Evolutionary conservation across 2,113 vertebrate genomes (phyloP).

Genomic region (Corythornis cristatus): DNA sequence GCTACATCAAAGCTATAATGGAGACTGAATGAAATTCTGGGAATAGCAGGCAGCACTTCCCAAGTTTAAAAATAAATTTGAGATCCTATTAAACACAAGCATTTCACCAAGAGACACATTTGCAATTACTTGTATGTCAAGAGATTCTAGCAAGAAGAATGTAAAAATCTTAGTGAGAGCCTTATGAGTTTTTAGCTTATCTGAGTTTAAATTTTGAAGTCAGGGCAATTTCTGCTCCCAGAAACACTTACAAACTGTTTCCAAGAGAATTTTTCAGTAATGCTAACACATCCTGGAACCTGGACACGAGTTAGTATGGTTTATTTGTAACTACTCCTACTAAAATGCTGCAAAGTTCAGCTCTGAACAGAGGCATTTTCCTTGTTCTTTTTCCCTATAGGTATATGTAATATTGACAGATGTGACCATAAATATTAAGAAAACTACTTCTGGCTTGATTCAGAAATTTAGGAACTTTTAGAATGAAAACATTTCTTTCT

Average conservation of each 20-base stretch:
- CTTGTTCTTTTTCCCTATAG: background rate
- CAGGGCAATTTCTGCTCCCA: background rate
- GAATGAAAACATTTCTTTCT: background rate
- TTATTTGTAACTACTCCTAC: background rate
- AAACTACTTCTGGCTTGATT: background rate
- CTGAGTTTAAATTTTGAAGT: background rate
- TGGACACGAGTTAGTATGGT: background rate
- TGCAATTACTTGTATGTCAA: background rate
- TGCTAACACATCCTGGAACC: background rate
- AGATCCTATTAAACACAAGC: background rate
- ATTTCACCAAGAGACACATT: background rate
- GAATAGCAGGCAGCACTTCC: constrained; percentile 37
- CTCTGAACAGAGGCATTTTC: background rate
- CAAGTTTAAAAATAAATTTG: constrained; percentile 54
- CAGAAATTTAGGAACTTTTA: background rate
- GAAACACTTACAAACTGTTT: background rate
- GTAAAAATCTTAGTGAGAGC: background rate
- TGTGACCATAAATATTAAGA: background rate
- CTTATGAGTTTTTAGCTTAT: background rate
- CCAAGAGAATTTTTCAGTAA: background rate
- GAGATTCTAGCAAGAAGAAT: background rate
- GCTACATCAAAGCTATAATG: constrained; percentile 6
- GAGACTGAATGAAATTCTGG: constrained; percentile 51
- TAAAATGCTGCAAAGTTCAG: background rate
- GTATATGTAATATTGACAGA: background rate